phyloP scores from a whole-genome alignment of 2,797 vertebrate genomes.

The Galaxias olidus region DNA sequence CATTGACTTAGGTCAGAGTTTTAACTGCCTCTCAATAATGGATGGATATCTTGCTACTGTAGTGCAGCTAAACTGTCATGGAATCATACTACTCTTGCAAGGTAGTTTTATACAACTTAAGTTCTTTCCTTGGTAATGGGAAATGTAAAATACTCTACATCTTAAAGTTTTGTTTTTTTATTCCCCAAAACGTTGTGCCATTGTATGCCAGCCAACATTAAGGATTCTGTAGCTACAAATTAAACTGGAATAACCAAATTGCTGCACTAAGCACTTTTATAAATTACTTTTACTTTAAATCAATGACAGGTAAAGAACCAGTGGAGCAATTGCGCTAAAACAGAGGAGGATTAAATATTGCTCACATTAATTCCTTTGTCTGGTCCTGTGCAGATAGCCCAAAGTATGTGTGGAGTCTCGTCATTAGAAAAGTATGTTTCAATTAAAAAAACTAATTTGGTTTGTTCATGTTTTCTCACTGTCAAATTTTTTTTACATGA shows the following conservation, averaged over 20 bases:
- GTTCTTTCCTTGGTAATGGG: conserved; percentile 28
- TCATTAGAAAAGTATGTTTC: no score
- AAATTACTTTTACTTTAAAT: conserved; percentile 44
- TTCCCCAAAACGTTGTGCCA: conserved; percentile 28
- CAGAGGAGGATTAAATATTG: conserved; percentile 5
- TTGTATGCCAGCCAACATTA: conserved; percentile 35
- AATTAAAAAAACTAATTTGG: no score
- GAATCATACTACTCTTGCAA: conserved; percentile 42
- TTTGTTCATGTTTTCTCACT: no score
- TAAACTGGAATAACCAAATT: conserved; percentile 47
- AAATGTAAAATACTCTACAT: conserved; percentile 35
- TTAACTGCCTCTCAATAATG: conserved; percentile 48
- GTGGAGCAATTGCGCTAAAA: conserved; percentile 23
- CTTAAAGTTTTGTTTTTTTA: conserved; percentile 10
- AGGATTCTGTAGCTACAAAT: conserved; percentile 33
- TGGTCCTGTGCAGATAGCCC: not conserved
- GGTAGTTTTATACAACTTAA: conserved; percentile 39
- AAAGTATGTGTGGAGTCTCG: not conserved
- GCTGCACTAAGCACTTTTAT: conserved; percentile 44
- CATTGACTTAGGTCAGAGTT: conserved; percentile 26
- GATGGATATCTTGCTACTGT: conserved; percentile 45
- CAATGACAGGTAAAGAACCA: conserved; percentile 21
- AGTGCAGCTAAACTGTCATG: conserved; percentile 35
- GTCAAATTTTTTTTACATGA: no score
- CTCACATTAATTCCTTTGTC: conserved; percentile 11